Evolutionary conservation across 2,888 invertebrate species (phyloP).

Genomic region (Thymelicus sylvestris): DNA sequence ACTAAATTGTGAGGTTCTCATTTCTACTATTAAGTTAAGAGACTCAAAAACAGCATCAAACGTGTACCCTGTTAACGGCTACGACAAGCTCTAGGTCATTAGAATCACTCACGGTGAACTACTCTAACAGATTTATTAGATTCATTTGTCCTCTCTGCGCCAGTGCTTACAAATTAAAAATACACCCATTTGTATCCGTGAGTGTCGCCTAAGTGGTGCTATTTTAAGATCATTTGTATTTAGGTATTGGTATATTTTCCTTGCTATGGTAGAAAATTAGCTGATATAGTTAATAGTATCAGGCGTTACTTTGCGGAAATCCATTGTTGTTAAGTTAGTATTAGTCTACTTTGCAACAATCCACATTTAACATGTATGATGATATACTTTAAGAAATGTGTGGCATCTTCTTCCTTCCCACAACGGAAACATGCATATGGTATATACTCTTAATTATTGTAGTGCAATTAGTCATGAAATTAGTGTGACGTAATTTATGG

Average conservation of each 20-base stretch:
- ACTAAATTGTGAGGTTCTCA: background rate
- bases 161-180: slow-evolving; percentile 29
- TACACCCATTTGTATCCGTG: slow-evolving; percentile 27
- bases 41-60: background rate
- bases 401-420: too few relatives aligned
- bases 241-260: background rate
- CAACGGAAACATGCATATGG: too few relatives aligned
- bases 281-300: too few relatives aligned
- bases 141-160: slow-evolving; percentile 27
- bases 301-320: too few relatives aligned
- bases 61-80: background rate
- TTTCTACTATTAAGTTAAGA: background rate
- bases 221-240: slow-evolving; percentile 23
- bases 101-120: slow-evolving; percentile 35
- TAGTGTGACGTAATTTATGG: too few relatives aligned
- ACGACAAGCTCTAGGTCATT: slow-evolving; percentile 16
- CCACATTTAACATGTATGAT: too few relatives aligned
- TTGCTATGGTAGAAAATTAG: too few relatives aligned
- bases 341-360: too few relatives aligned
- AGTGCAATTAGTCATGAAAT: too few relatives aligned
- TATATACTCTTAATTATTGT: too few relatives aligned
- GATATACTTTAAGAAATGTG: too few relatives aligned
- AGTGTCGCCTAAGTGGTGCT: slow-evolving; percentile 29
- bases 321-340: too few relatives aligned
- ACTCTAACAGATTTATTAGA: slow-evolving; percentile 35